These are phyloP conservation scores for Corythoichthys intestinalis DNA, from an alignment of 2,113 vertebrate genomes.

Conservation along the genomic window DNA sequence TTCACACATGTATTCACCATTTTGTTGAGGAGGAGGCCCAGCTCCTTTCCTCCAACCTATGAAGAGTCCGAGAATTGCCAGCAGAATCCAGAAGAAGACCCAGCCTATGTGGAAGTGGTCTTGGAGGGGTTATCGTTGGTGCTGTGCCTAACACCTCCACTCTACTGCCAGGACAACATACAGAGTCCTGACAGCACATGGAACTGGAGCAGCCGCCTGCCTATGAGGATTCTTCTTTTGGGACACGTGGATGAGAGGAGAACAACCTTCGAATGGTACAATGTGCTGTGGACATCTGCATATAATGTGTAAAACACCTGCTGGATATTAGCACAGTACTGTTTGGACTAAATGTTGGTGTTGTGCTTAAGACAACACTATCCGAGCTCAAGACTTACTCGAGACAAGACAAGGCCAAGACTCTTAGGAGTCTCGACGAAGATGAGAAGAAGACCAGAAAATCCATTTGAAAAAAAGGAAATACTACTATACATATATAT, in stretches of 20 bases:
- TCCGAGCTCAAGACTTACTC: no score
- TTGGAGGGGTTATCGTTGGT: slow-evolving; percentile 13
- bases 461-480: no score
- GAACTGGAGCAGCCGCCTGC: slow-evolving; percentile 73
- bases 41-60: slow-evolving; percentile 78
- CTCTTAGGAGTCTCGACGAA: no score
- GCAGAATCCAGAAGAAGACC: background rate
- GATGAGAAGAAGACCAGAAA: no score
- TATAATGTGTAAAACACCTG: background rate
- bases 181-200: slow-evolving; percentile 54
- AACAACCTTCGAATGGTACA: background rate
- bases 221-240: slow-evolving; percentile 42
- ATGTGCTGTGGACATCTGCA: background rate
- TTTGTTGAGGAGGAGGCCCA: slow-evolving; percentile 59
- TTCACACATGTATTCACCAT: background rate
- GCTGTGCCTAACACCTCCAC: slow-evolving; percentile 65
- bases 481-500: no score
- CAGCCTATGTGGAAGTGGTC: slow-evolving; percentile 9
- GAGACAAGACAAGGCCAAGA: no score
- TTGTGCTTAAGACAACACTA: no score
- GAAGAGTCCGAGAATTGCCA: slow-evolving; percentile 69
- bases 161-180: slow-evolving; percentile 60
- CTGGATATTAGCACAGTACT: background rate
- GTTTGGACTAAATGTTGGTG: background rate
- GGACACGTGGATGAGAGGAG: background rate